These are phyloP conservation scores for Acrobasis suavella DNA, from an alignment of 2,888 invertebrate species.

Conservation along the genomic window DNA sequence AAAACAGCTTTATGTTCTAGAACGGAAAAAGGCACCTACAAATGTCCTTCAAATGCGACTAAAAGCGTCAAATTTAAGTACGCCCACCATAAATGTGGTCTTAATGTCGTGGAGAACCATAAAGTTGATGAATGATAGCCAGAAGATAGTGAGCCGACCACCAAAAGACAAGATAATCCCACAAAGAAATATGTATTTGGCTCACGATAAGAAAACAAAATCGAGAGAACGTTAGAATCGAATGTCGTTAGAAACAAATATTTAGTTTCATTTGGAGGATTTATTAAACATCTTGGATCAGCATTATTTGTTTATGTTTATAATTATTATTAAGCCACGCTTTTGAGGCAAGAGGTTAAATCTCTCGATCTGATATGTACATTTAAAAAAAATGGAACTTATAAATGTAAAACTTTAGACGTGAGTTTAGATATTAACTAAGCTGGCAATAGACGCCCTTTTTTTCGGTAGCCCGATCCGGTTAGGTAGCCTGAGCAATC, in stretches of 20 bases:
- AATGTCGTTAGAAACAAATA: background rate
- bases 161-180: conserved; percentile 21
- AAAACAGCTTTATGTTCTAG: background rate
- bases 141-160: conserved; percentile 16
- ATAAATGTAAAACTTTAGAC: no score
- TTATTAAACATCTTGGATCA: background rate
- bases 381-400: no score
- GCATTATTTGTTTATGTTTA: background rate
- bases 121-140: conserved; percentile 19
- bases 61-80: conserved; percentile 12
- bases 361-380: no score
- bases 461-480: no score
- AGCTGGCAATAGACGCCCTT: no score
- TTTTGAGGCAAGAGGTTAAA: no score
- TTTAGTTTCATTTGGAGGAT: background rate
- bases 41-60: conserved; percentile 1
- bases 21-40: background rate
- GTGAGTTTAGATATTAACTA: no score
- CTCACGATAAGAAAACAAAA: conserved; percentile 18
- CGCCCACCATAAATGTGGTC: conserved; percentile 10
- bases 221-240: background rate
- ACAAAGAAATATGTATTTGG: conserved; percentile 18
- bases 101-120: conserved; percentile 20
- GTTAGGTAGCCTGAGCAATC: no score
- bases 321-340: no score